Base-by-base conservation (phyloP, 2,888 invertebrate species). In the Cinara cedri region DNA sequence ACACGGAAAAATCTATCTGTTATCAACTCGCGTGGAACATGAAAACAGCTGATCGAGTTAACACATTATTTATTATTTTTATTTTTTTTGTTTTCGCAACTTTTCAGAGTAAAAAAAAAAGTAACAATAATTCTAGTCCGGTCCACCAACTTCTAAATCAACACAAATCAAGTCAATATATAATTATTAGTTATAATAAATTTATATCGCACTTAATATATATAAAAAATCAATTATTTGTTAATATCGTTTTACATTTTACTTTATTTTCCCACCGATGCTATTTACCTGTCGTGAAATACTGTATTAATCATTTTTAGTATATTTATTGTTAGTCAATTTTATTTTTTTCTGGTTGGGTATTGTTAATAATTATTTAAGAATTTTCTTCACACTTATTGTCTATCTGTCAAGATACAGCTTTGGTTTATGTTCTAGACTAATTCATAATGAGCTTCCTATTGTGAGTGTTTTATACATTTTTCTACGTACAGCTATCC, bases 361-460 rank as follows among this genome's bases (percentile, higher is more conserved):
- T 34, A 3, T 34, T 4, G 6, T 34, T 34, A 34, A 34, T 34
- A 34, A 34, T 34, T 34, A 4, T 6, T 3, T 4, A 3, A 34
- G 34, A 34, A 34, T 34, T 60, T 72, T 62, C 19, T 26, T 60
- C 46, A 9, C 49, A 19, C n/a, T n/a, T n/a, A n/a, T n/a, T n/a
- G n/a, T n/a, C n/a, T n/a, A n/a, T 62, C 62, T 21, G 72, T 63
- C 42, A 13, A 63, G 51, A 74, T 16, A 54, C 65, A 8, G n/a
- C n/a, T 65, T 19, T 51, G 21, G 46, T 78, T 60, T 57, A 78
- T 78, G 76, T 68, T 49, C 60, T 68, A 78, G 54, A 34, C 21
- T 49, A 68, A 60, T 49, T 68, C 76, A 78, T 78, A 70, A 78
- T 78, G 76, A 78, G 76, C 76, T 78, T 78, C 76, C 76, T 78